Evolutionary conservation across 1,140 invertebrate genomes (phyloP).

Genomic region (Lutraria rhynchaena): DNA sequence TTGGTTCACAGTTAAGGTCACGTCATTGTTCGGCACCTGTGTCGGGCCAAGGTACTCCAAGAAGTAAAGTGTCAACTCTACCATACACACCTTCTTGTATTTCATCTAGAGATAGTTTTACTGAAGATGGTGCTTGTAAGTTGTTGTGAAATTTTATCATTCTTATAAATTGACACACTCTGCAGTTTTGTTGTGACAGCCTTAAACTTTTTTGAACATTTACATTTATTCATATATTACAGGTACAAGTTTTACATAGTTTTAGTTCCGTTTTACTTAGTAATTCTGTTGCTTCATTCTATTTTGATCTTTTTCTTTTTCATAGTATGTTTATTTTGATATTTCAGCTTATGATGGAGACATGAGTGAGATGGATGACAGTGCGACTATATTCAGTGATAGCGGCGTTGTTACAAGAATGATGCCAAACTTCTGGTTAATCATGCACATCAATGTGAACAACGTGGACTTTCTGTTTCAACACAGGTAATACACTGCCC

Average conservation of each 20-base stretch:
- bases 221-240: too few relatives aligned
- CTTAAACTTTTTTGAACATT: too few relatives aligned
- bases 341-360: conserved; percentile 85
- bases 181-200: too few relatives aligned
- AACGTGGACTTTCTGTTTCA: conserved; percentile 89
- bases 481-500: conserved; percentile 83
- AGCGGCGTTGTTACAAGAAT: conserved; percentile 80
- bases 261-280: too few relatives aligned
- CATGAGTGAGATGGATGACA: conserved; percentile 86
- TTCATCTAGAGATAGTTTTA: conserved; percentile 76
- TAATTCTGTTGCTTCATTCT: too few relatives aligned
- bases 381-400: conserved; percentile 80
- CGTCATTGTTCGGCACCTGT: conserved; percentile 75
- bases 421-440: conserved; percentile 91
- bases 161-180: too few relatives aligned
- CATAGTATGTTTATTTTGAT: too few relatives aligned
- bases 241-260: too few relatives aligned
- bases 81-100: conserved; percentile 75
- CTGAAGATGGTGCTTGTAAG: conserved; percentile 72
- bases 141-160: too few relatives aligned
- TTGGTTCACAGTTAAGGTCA: conserved; percentile 51
- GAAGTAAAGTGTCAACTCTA: conserved; percentile 69
- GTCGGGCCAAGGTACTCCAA: conserved; percentile 69
- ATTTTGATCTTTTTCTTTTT: too few relatives aligned
- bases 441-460: conserved; percentile 86